Evolutionary conservation across 2,113 vertebrate species (phyloP).

Genomic region (Regulus satrapa): DNA sequence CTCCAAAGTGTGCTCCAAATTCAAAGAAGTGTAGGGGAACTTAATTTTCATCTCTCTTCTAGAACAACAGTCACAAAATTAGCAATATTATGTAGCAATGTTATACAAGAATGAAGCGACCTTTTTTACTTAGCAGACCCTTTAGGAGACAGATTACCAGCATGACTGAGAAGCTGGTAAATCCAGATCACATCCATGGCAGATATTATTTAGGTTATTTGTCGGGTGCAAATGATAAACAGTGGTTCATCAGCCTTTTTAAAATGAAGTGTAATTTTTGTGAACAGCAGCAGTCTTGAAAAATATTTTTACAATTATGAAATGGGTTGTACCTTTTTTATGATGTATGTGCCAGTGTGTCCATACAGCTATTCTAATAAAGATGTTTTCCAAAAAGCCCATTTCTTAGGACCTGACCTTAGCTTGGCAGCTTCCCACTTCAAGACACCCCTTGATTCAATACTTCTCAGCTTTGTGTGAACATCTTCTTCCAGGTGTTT

Average conservation of each 20-base stretch:
- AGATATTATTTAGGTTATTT: background rate
- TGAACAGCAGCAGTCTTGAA: background rate
- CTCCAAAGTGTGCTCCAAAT: background rate
- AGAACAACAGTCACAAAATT: background rate
- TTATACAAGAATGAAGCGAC: background rate
- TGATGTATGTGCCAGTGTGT: background rate
- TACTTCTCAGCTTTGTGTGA: background rate
- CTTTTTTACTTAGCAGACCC: background rate
- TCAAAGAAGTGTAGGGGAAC: background rate
- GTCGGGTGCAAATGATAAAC: background rate
- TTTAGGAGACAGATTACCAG: background rate
- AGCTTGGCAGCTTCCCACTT: background rate
- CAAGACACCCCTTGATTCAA: background rate
- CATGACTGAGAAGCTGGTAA: background rate
- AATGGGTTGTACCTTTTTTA: background rate
- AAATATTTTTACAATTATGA: background rate
- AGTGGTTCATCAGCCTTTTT: background rate
- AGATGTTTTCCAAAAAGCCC: background rate
- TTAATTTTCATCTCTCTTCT: background rate
- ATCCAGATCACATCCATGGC: background rate
- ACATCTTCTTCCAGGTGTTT: background rate
- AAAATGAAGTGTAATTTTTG: background rate
- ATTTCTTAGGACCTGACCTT: background rate
- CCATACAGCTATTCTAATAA: background rate
- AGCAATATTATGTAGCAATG: background rate